Base-by-base conservation (phyloP, 2,888 invertebrate genomes). In the Tuta absoluta region DNA sequence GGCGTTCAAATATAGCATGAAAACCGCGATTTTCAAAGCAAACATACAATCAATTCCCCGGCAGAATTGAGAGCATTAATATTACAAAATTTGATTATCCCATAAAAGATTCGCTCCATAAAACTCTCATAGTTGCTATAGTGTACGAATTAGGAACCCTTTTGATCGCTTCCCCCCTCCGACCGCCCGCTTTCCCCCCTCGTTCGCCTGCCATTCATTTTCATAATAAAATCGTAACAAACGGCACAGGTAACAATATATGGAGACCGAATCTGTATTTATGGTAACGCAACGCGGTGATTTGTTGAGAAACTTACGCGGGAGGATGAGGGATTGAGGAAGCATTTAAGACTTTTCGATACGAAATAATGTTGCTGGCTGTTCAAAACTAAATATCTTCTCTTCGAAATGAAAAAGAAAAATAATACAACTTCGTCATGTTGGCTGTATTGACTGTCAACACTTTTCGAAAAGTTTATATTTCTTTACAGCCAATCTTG, bases 221-320 rank as follows among this genome's bases (percentile, higher is more conserved):
- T 91, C 91, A 91, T 91, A 91, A 91, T 91, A 91, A 91, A 91
- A 91, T 91, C 88, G 91, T 86, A 90, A 90, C 90, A 89, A 90
- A 90, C 88, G 87, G 85, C 79, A 75, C 88, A 91, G 91, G 91
- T 91, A 91, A 87, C 89, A 83, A 90, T 90, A 90, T 90, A 90
- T 90, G 89, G 90, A 91, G 88, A 85, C 82, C 85, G 88, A 87
- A 83, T 81, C 80, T 72, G 77, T 82, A 91, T 91, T 90, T 89
- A 90, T 87, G 84, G 73, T 81, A 84, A 84, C 85, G 82, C 84
- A 80, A 85, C 80, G 76, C 76, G 75, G 78, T 84, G 83, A 89
- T 87, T 88, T 87, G 87, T 84, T 82, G 80, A 74, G 78, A 78
- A 82, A 82, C 84, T 86, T 83, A 79, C 84, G 84, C 83, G 80